Evolutionary conservation across 2,888 invertebrate genomes (phyloP), one percentile per base, ranked within the genome.

Genomic region (Eurytoma adleriae): DNA sequence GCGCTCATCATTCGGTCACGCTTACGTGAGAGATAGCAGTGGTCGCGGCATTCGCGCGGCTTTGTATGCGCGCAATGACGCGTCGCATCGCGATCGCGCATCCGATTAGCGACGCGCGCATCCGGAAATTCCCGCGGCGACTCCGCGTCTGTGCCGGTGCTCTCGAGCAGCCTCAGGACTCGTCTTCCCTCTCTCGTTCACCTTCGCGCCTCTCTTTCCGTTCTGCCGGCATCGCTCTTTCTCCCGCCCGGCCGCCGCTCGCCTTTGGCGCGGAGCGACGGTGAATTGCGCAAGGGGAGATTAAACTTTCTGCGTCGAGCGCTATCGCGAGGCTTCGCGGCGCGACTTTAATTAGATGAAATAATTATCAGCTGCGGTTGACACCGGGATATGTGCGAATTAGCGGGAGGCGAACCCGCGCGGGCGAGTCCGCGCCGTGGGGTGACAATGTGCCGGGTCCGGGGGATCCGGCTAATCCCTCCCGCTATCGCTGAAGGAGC

Each of bases 291-390:
- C 40, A 40, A 10, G 40, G 10, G 40, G 40, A 62, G 62, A 62
- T 62, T 27, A 62, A 70, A 14, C 30, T 30, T n/a, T 24, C 18
- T 13, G 14, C 5, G 16, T 20, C 54, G 30, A 2, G 18, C 18
- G 40, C 48, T 48, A 59, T 7, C n/a, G 13, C 50, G 40, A 40
- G 14, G 57, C 59, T 59, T 40, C 14, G 52, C 24, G 16, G 52
- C 48, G 40, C 59, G 59, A 71, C 52, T 62, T 72, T 62, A 62
- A 77, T 74, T 67, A 67, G 74, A 67, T 59, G 20, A 48, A 67
- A 59, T 74, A 67, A 67, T 59, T 56, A 40, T 27, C 40, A 13
- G 52, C 61, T 54, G 13, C 61, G 50, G 24, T n/a, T 30, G 48
- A 27, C 40, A 40, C 40, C 10, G 40, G 40, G 40, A 40, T 40